Conservation (phyloP, 1,140 invertebrate genomes). For the Drosophila lacteicornis region DNA sequence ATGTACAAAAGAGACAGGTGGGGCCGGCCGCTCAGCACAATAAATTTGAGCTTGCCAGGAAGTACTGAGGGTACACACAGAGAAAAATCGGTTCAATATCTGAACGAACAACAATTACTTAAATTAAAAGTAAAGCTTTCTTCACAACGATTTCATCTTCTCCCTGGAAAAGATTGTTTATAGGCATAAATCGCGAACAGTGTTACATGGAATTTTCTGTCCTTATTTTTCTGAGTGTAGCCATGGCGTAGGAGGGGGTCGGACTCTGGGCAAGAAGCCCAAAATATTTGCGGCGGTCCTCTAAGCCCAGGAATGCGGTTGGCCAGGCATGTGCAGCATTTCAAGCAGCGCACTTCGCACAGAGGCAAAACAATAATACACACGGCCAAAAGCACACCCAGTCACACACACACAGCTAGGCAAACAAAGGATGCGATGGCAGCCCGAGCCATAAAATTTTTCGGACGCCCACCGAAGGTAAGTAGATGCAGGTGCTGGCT, state of each 20-base stretch:
- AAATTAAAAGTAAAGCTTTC: not conserved
- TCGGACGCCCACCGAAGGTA: conserved; percentile 40
- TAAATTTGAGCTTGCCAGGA: conserved; percentile 60
- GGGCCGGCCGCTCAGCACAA: conserved; percentile 23
- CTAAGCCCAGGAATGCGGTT: conserved; percentile 77
- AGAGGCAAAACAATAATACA: conserved; percentile 51
- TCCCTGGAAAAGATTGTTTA: too few species aligned
- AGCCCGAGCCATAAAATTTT: conserved; percentile 61
- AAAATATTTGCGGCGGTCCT: conserved; percentile 77
- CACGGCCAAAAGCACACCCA: conserved; percentile 9
- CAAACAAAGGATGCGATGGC: conserved; percentile 61
- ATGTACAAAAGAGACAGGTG: conserved; percentile 17
- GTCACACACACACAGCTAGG: conserved; percentile 8
- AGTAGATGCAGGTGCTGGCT: conserved; percentile 54
- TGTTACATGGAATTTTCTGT: not conserved
- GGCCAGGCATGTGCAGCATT: conserved; percentile 79
- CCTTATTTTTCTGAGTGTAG: not conserved
- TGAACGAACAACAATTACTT: not conserved
- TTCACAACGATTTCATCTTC: too few species aligned
- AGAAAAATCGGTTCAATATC: not conserved
- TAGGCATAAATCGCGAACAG: not conserved
- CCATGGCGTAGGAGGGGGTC: not conserved
- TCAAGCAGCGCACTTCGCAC: conserved; percentile 69
- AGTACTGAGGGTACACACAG: not conserved
- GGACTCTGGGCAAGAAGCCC: conserved; percentile 63